Conservation (phyloP, 2,888 invertebrate species). For the Adela reaumurella region DNA sequence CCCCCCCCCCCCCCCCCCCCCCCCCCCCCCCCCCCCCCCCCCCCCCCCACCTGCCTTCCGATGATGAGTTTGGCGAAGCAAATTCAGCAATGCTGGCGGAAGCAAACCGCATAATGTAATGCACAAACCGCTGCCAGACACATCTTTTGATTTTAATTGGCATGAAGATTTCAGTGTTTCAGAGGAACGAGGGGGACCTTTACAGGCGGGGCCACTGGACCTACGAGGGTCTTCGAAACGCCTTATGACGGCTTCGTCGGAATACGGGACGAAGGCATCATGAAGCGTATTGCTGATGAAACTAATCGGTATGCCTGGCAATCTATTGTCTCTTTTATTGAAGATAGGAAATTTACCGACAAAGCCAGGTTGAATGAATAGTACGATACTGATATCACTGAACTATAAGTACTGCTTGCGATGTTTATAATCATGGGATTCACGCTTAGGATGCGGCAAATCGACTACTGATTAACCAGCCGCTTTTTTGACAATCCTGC, state of each 20-base stretch:
- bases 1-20: too few relatives aligned
- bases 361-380: constrained; percentile 12
- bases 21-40: too few relatives aligned
- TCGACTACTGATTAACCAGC: constrained; percentile 11
- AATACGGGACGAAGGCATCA: constrained; percentile 12
- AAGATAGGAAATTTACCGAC: constrained; percentile 3
- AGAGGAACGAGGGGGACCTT: constrained; percentile 12
- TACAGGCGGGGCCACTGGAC: too few relatives aligned
- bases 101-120: too few relatives aligned
- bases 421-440: constrained; percentile 14
- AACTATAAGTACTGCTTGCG: constrained; percentile 12
- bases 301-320: constrained; percentile 15
- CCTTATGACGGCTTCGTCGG: constrained; percentile 13
- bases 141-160: neutral
- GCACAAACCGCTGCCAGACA: too few relatives aligned
- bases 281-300: constrained; percentile 12
- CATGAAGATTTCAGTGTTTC: constrained; percentile 10
- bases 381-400: constrained; percentile 13
- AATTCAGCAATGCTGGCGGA: too few relatives aligned
- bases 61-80: too few relatives aligned
- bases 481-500: constrained; percentile 9
- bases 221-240: constrained; percentile 10
- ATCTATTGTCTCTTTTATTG: constrained; percentile 8
- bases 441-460: constrained; percentile 5
- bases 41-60: too few relatives aligned